Evolutionary conservation across 30 jellyfish, hydroid and myxozoan genomes (phyloP).

Genomic region (Sanderia malayensis): DNA sequence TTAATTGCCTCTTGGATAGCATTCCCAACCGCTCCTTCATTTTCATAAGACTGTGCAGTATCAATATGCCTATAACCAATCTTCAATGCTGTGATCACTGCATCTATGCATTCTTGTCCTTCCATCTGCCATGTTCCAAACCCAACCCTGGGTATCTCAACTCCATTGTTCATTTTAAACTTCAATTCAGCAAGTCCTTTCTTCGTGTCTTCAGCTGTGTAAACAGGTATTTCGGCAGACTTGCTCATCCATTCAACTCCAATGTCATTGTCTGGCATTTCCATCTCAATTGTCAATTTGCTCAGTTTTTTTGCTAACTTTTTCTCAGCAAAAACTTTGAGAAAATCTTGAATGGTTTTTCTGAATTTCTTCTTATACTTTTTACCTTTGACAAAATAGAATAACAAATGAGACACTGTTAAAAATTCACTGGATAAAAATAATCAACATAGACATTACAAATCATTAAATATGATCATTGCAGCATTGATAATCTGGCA

Average conservation of each 20-base stretch:
- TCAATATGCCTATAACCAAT: slow-evolving; percentile 71
- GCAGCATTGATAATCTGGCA: too few relatives aligned
- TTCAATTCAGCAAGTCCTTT: slow-evolving; percentile 35
- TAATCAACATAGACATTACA: too few relatives aligned
- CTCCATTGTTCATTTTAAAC: slow-evolving; percentile 37
- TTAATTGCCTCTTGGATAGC: slow-evolving; percentile 50
- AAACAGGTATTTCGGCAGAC: slow-evolving; percentile 41
- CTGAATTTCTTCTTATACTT: slow-evolving; percentile 19
- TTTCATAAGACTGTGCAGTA: slow-evolving; percentile 68
- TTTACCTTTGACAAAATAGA: too few relatives aligned
- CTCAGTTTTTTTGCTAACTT: slow-evolving; percentile 15
- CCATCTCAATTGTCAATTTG: slow-evolving; percentile 32
- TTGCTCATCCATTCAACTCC: slow-evolving; percentile 37
- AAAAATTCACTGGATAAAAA: too few relatives aligned
- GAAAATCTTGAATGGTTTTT: slow-evolving; percentile 8
- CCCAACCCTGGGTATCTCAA: slow-evolving; percentile 65
- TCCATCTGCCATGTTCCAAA: slow-evolving; percentile 70
- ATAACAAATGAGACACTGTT: too few relatives aligned
- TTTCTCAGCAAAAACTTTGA: slow-evolving; percentile 13
- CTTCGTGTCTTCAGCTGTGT: slow-evolving; percentile 34
- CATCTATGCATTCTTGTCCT: slow-evolving; percentile 56
- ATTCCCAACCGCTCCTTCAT: slow-evolving; percentile 52
- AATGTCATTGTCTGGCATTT: slow-evolving; percentile 49
- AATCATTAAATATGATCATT: too few relatives aligned
- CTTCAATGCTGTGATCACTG: slow-evolving; percentile 64